Evolutionary conservation across 2,888 invertebrate genomes (phyloP), one percentile per base, ranked within the genome.

Genomic region (Linyphia triangularis): DNA sequence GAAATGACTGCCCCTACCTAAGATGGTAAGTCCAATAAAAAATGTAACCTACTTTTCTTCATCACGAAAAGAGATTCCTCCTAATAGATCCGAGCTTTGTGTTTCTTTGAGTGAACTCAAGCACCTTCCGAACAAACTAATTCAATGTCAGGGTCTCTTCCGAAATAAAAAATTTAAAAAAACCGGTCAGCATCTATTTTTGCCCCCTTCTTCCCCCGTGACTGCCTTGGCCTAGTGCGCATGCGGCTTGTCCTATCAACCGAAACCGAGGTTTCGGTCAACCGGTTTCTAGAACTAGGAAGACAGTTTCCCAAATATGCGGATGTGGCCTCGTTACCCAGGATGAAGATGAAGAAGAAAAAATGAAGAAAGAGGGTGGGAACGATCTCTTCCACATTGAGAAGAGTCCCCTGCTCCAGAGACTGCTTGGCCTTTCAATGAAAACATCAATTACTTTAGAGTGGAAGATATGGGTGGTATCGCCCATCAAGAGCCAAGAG

Each of bases 251-350:
- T 69, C 83, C 77, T 67, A 88, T 69, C 82, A 82, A 69, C 67
- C 69, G 82, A 61, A 63, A 82, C 88, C 26, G 65, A 51, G 63
- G 84, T 77, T 51, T 77, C 82, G 82, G 82, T 83, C 88, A 88
- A 88, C 88, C 82, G 83, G 88, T 88, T 83, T 88, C 59, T 61
- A 77, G 77, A 77, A 70, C 82, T 82, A 88, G 82, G 88, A 88
- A 88, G 82, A 37, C 40, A 61, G 75, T 83, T 77, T 82, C n/a
- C 69, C 86, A 88, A 81, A 81, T 73, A 88, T 88, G 88, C 88
- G 88, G 88, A 88, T 88, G 77, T 88, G 88, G 69, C 83, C 88
- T 70, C 82, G 51, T 88, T 83, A 88, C 88, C 88, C 77, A 33
- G 75, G 79, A 63, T 61, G 72, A 63, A 40, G 24, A 24, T 19